phyloP scores from a whole-genome alignment of 2,797 vertebrate genomes.

The Galaxias olidus region DNA sequence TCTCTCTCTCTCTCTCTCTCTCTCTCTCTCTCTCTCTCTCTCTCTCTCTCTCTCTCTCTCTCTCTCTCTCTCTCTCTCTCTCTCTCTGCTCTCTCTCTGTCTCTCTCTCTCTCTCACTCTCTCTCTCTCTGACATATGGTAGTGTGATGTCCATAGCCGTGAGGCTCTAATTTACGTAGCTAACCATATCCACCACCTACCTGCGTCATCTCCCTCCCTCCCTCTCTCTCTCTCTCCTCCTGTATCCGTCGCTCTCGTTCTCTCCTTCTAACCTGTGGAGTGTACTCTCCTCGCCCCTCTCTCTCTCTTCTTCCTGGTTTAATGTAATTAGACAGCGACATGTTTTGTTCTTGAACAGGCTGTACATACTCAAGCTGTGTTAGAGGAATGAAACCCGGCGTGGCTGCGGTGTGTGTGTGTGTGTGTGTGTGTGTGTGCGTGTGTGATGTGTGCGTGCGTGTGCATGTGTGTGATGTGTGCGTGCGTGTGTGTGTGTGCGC shows the following conservation, averaged over 20 bases:
- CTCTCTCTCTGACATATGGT: constrained; percentile 61
- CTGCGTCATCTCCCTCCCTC: constrained; percentile 5
- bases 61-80: background rate
- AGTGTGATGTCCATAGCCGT: constrained; percentile 72
- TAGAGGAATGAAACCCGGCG: constrained; percentile 59
- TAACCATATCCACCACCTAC: constrained; percentile 33
- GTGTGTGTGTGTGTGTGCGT: background rate
- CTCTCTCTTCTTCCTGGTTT: constrained; percentile 39
- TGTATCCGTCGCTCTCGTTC: no score
- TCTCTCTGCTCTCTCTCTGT: constrained; percentile 6
- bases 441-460: background rate
- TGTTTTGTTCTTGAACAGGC: constrained; percentile 64
- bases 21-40: background rate
- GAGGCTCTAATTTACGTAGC: constrained; percentile 73
- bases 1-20: background rate
- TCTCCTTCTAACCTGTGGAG: constrained; percentile 54
- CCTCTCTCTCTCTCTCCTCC: background rate
- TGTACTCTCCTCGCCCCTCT: background rate
- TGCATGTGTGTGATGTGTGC: constrained; percentile 17
- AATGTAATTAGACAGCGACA: constrained; percentile 65
- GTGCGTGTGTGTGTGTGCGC: background rate
- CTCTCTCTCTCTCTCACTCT: constrained; percentile 24
- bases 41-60: background rate
- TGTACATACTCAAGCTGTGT: constrained; percentile 68
- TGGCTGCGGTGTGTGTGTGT: constrained; percentile 25